Conservation (phyloP, 2,113 vertebrate genomes). For the Ibidorhyncha struthersii region DNA sequence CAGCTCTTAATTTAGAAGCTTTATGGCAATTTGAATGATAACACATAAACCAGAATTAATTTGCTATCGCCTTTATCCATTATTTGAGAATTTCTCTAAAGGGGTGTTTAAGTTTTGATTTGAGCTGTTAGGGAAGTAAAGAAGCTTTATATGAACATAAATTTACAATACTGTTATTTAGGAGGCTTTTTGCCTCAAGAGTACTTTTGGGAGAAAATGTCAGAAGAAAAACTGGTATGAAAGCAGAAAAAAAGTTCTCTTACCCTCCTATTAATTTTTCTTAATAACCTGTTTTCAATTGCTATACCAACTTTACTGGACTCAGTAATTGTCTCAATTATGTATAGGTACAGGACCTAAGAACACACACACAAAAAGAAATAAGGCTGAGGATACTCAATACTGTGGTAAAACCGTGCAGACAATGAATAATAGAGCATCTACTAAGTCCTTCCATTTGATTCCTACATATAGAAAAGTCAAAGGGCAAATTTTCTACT, state of each 20-base stretch:
- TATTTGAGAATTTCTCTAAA: neutral
- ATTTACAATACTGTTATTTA: neutral
- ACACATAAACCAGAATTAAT: neutral
- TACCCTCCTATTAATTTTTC: neutral
- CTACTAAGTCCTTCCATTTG: neutral
- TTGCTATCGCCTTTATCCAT: neutral
- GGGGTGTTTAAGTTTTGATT: neutral
- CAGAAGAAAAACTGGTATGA: neutral
- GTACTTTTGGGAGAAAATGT: neutral
- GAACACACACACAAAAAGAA: neutral
- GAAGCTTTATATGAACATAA: neutral
- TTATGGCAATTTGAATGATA: neutral
- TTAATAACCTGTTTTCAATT: neutral
- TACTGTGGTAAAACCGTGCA: neutral
- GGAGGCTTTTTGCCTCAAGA: neutral
- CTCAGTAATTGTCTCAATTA: neutral
- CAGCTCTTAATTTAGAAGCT: neutral
- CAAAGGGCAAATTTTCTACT: neutral
- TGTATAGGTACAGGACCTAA: neutral
- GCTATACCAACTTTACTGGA: neutral
- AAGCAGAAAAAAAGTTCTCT: neutral
- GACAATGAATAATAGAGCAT: neutral
- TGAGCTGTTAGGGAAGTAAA: neutral
- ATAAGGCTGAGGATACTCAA: neutral
- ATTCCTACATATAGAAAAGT: neutral